Evolutionary conservation across 1,140 invertebrate genomes (phyloP).

Genomic region (Bombus affinis): DNA sequence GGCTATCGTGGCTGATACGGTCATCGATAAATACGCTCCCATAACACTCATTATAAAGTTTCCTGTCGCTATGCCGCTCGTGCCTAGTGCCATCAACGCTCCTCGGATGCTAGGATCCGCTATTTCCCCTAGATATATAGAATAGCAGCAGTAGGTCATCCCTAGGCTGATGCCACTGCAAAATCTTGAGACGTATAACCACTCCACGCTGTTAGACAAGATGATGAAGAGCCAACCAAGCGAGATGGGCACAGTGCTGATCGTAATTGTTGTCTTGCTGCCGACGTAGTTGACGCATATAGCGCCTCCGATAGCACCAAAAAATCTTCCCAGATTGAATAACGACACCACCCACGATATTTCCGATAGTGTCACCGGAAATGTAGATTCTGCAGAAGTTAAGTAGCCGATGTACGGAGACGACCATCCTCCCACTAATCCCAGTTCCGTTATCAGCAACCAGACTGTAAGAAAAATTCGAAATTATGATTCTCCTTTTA

Average conservation of each 20-base stretch:
- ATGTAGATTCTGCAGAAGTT: conserved; percentile 79
- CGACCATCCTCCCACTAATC: conserved; percentile 79
- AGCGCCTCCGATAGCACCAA: conserved; percentile 77
- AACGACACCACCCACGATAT: conserved; percentile 87
- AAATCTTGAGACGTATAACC: conserved; percentile 83
- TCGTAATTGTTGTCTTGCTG: conserved; percentile 85
- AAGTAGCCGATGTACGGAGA: conserved; percentile 83
- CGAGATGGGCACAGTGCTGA: conserved; percentile 84
- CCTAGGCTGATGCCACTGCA: conserved; percentile 87
- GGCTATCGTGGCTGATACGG: conserved; percentile 83
- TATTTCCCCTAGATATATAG: conserved; percentile 88
- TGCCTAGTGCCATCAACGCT: conserved; percentile 84
- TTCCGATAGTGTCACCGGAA: conserved; percentile 84
- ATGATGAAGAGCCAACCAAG: conserved; percentile 86
- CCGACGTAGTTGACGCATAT: conserved; percentile 83
- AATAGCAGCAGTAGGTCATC: conserved; percentile 86
- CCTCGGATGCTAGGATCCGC: conserved; percentile 86
- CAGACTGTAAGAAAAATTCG: conserved; percentile 53
- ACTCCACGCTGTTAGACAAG: conserved; percentile 80
- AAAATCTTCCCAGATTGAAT: conserved; percentile 82
- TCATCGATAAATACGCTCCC: conserved; percentile 84
- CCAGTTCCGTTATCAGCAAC: conserved; percentile 55
- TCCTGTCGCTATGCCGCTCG: conserved; percentile 82
- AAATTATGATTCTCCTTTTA: background rate
- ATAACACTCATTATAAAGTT: conserved; percentile 87